Conservation (phyloP, 2,113 vertebrate species). For the Epinephelus cyanopodus region DNA sequence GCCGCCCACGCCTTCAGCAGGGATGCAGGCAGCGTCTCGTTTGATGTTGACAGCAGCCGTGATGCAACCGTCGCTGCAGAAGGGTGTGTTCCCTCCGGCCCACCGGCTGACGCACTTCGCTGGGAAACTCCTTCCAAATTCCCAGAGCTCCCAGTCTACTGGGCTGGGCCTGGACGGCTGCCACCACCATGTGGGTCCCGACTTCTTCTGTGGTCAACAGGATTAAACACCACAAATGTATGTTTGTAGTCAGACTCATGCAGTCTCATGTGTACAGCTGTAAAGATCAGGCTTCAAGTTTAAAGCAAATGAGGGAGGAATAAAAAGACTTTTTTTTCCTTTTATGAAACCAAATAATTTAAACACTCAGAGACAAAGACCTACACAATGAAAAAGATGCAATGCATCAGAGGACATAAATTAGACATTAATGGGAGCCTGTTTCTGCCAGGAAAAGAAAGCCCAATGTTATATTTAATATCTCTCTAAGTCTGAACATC, state of each 20-base stretch:
- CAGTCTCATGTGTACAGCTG: too few relatives aligned
- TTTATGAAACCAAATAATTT: too few relatives aligned
- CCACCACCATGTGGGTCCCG: conserved; percentile 48
- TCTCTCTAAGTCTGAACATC: too few relatives aligned
- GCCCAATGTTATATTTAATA: too few relatives aligned
- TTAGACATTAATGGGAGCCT: too few relatives aligned
- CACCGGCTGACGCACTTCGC: conserved; percentile 68
- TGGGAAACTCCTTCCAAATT: conserved; percentile 66
- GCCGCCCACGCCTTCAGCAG: conserved; percentile 36
- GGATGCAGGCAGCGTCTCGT: conserved; percentile 26
- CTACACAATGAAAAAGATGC: too few relatives aligned
- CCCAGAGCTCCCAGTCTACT: conserved; percentile 49
- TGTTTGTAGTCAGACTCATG: conserved; percentile 15
- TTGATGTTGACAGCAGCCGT: conserved; percentile 59
- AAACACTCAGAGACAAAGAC: too few relatives aligned
- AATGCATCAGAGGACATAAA: too few relatives aligned
- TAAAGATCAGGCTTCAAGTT: too few relatives aligned
- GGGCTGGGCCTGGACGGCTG: conserved; percentile 44
- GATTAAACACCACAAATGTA: conserved; percentile 53
- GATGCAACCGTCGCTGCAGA: conserved; percentile 63
- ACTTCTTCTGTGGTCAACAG: conserved; percentile 62
- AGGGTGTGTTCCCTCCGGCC: conserved; percentile 50
- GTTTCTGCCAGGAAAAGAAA: too few relatives aligned
- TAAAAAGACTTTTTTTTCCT: too few relatives aligned
- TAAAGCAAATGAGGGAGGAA: too few relatives aligned